These are phyloP conservation scores for Alces alces DNA, from an alignment of 2,113 vertebrate species.

Conservation along the genomic window DNA sequence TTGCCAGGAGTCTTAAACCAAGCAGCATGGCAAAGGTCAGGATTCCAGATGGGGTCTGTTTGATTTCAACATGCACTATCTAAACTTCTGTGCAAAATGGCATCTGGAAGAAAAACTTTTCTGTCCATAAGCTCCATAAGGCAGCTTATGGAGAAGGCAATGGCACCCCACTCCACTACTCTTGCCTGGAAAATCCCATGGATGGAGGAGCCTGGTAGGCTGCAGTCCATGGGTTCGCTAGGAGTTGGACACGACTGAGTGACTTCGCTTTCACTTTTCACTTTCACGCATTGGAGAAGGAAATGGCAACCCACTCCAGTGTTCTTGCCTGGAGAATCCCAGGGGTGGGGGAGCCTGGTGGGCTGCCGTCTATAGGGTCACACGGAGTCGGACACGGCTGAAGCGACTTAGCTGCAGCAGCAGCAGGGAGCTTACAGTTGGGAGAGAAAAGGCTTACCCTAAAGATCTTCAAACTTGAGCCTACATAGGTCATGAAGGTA, in stretches of 20 bases:
- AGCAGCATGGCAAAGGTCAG: not conserved
- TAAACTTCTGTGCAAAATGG: not conserved
- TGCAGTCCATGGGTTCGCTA: not conserved
- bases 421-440: not conserved
- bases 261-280: not conserved
- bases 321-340: not conserved
- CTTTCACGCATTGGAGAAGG: not conserved
- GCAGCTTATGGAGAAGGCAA: not conserved
- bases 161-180: not conserved
- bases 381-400: not conserved
- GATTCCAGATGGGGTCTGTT: not conserved
- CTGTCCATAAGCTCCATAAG: not conserved
- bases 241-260: not conserved
- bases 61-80: not conserved
- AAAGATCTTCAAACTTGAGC: not conserved
- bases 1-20: not conserved
- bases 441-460: not conserved
- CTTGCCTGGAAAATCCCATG: not conserved
- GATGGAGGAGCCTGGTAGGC: rapidly evolving
- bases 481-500: not conserved
- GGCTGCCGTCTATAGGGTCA: rapidly evolving
- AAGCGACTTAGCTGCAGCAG: not conserved
- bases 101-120: not conserved
- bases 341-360: rapidly evolving
- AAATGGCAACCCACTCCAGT: not conserved